Base-by-base conservation (phyloP, 2,888 invertebrate genomes). In the Prosopocoilus inquinatus region DNA sequence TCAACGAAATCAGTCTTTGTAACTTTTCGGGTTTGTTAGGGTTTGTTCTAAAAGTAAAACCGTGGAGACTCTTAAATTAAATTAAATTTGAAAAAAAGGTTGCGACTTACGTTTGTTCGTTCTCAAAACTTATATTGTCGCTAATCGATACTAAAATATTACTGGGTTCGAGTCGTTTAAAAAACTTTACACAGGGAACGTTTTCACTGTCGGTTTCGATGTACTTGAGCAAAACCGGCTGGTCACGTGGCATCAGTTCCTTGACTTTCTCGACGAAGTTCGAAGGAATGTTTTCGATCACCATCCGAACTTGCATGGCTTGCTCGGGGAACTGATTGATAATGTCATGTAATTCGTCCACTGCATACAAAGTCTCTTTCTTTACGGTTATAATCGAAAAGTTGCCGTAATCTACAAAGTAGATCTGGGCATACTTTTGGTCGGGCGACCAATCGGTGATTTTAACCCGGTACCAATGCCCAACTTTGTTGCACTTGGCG, bases 81-180 rank as follows among this genome's bases (percentile, higher is more conserved):
- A n/a, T n/a, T n/a, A n/a, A n/a, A n/a, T n/a, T n/a, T n/a, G n/a
- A 28, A 20, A 38, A 12, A 47, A 36, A 41, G 12, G 12, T 33
- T 35, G 15, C 35, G 8, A 39, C 61, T 57, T 58, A 65, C 64
- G 60, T 59, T 20, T 70, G 57, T 58, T 73, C 71, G 5, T 60
- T 62, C 67, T 88, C 87, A 67, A 86, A 78, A 34, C 81, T 76
- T 44, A 91, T 81, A 9, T 86, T 83, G 67, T 85, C 85, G 74
- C 90, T 90, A 57, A 91, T 84, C 53, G 85, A 88, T 65, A 83
- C 85, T 58, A 89, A 78, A 33, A 83, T 80, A 66, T 84, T 83
- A 62, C 82, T 83, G 11, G 84, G 81, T 57, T 82, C 82, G 49
- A 84, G 79, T 67, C 89, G 81, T 66, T 86, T 87, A 75, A 87